These are phyloP conservation scores for Megaleporinus macrocephalus DNA, from an alignment of 2,113 vertebrate species.

Conservation along the genomic window DNA sequence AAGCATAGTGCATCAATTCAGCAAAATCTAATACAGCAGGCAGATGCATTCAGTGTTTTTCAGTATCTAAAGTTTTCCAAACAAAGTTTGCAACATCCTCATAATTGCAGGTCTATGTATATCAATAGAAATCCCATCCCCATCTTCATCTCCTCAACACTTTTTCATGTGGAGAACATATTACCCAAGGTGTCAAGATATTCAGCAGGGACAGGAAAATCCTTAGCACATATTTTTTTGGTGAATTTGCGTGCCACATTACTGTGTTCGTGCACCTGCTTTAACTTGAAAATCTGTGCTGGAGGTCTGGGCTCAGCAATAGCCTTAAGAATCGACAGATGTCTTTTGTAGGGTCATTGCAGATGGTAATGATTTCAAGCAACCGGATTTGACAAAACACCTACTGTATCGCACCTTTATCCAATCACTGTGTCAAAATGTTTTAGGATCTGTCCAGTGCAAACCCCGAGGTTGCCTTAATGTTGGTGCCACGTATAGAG, in stretches of 20 bases:
- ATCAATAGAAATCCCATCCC: slow-evolving; percentile 20
- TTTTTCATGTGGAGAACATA: slow-evolving; percentile 64
- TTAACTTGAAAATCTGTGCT: slow-evolving; percentile 63
- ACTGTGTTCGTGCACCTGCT: slow-evolving; percentile 65
- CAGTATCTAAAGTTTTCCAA: too few species aligned
- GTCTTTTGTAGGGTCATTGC: not conserved
- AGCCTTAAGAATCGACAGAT: slow-evolving; percentile 21
- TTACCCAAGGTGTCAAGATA: slow-evolving; percentile 61
- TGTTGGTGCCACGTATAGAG: not conserved
- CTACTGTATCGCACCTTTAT: slow-evolving; percentile 54
- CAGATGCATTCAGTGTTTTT: too few species aligned
- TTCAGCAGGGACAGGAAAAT: slow-evolving; percentile 61
- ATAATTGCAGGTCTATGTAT: not conserved
- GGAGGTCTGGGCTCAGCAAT: slow-evolving; percentile 56
- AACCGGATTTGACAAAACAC: slow-evolving; percentile 51
- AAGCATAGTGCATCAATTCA: too few species aligned
- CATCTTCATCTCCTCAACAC: slow-evolving; percentile 25
- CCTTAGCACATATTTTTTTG: slow-evolving; percentile 58
- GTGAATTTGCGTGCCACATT: slow-evolving; percentile 53
- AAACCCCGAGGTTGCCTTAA: not conserved
- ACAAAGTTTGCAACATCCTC: too few species aligned
- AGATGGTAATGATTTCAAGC: slow-evolving; percentile 43
- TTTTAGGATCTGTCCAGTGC: not conserved
- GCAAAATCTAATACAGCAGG: too few species aligned
- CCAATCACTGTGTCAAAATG: slow-evolving; percentile 34